Evolutionary conservation across 1,140 invertebrate species (phyloP), one percentile per base, ranked within the genome.

Genomic region (Ganaspis sp.): DNA sequence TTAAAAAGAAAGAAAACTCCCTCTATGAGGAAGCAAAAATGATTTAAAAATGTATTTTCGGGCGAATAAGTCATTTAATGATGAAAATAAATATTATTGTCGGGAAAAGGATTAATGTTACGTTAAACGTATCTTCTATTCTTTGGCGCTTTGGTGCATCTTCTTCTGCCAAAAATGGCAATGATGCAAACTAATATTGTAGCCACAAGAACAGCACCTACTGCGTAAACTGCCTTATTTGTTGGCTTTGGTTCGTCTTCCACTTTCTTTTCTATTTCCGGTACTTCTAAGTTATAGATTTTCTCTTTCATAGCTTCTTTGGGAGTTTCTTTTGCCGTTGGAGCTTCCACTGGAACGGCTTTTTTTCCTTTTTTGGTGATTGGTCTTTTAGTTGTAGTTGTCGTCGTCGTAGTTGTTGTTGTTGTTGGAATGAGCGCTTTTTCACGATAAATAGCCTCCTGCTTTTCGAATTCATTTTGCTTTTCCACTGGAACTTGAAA

Each of bases 81-180:
- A 77, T 58, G 81, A 23, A 82, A 77, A 80, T 84, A 84, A 84
- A 82, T 84, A 79, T 73, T 70, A 45, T 49, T 49, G 23, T 11
- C 9, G 4, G n/a, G 45, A 9, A 34, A 37, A 6, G 8, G 15
- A n/a, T 34, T 26, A 23, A 0, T 64, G 9, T 23, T 29, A 64
- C 64, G 19, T 71, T 87, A 90, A 58, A 89, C 89, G 69, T 89
- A 90, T 70, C 88, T 81, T 77, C 89, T 87, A 83, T 90, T 90
- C 84, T 90, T 90, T 86, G 89, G 88, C 17, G 84, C 83, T 82
- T 85, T 86, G 23, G 82, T 81, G 78, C 88, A 90, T 78, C 88
- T 81, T 83, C 80, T 81, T 72, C 84, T 80, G 4, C 88, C 87
- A 64, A 89, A 89, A 70, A 90, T 89, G 3, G 87, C 86, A 49